Conservation (phyloP, 2,888 invertebrate species). For the Cataglyphis livida region DNA sequence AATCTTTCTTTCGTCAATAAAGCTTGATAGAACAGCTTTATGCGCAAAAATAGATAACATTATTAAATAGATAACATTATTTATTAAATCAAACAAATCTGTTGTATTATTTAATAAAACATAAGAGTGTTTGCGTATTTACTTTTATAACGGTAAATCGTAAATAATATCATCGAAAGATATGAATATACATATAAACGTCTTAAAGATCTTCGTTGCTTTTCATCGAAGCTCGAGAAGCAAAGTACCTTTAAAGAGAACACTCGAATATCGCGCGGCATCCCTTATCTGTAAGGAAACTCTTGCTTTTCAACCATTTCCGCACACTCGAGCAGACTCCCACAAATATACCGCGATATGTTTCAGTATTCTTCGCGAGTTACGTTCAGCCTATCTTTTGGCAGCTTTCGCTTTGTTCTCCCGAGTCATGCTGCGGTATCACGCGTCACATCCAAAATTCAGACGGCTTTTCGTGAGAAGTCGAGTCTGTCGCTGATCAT, state of each 20-base stretch:
- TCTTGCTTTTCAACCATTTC: slow-evolving; percentile 58
- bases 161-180: background rate
- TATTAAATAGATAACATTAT: background rate
- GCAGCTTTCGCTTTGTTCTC: slow-evolving; percentile 57
- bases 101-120: background rate
- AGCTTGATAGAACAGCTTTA: background rate
- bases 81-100: background rate
- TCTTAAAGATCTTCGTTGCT: background rate
- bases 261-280: slow-evolving; percentile 25
- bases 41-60: background rate
- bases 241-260: slow-evolving; percentile 23
- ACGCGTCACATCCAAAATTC: slow-evolving; percentile 56
- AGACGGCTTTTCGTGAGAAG: slow-evolving; percentile 51
- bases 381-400: slow-evolving; percentile 56
- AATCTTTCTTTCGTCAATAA: background rate
- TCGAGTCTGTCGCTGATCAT: slow-evolving; percentile 8
- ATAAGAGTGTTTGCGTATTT: background rate
- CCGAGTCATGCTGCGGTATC: slow-evolving; percentile 43
- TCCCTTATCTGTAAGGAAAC: slow-evolving; percentile 52
- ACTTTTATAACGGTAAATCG: background rate
- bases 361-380: slow-evolving; percentile 52
- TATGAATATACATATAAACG: background rate
- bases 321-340: slow-evolving; percentile 31
- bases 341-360: slow-evolving; percentile 36
- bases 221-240: slow-evolving; percentile 24